These are phyloP conservation scores for Lasioglossum vierecki DNA, from an alignment of 2,888 invertebrate species.

Conservation along the genomic window DNA sequence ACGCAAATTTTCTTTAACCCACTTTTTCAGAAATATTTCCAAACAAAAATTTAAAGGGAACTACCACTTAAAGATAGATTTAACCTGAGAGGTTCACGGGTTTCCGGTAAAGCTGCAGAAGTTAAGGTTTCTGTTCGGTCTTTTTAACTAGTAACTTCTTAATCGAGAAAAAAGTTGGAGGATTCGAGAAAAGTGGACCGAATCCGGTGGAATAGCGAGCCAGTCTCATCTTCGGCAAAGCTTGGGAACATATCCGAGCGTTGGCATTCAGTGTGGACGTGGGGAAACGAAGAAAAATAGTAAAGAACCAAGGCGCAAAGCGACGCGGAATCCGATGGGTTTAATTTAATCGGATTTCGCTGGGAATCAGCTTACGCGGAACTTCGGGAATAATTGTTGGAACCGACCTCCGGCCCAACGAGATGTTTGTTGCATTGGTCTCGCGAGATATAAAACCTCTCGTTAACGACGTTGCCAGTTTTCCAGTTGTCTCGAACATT, in stretches of 20 bases:
- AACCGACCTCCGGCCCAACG: neutral
- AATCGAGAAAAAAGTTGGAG: constrained; percentile 19
- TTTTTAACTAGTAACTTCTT: constrained; percentile 25
- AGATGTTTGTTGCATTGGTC: neutral
- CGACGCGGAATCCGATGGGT: constrained; percentile 35
- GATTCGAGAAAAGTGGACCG: neutral
- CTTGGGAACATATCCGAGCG: neutral
- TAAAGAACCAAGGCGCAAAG: constrained; percentile 16
- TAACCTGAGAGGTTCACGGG: neutral
- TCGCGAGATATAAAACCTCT: constrained; percentile 8
- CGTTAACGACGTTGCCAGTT: neutral
- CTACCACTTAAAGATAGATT: neutral
- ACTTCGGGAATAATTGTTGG: constrained; percentile 52
- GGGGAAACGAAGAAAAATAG: neutral
- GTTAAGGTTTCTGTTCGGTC: constrained; percentile 6
- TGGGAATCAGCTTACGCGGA: constrained; percentile 60
- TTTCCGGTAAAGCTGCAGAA: neutral
- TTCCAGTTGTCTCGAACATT: neutral
- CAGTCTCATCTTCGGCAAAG: constrained; percentile 30
- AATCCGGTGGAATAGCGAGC: neutral
- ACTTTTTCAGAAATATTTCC: neutral
- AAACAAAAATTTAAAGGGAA: neutral
- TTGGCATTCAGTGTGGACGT: neutral
- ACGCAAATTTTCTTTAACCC: neutral
- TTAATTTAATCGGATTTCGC: constrained; percentile 64